These are phyloP conservation scores for Ennomos erosarius DNA, from an alignment of 2,888 invertebrate species.

Conservation along the genomic window DNA sequence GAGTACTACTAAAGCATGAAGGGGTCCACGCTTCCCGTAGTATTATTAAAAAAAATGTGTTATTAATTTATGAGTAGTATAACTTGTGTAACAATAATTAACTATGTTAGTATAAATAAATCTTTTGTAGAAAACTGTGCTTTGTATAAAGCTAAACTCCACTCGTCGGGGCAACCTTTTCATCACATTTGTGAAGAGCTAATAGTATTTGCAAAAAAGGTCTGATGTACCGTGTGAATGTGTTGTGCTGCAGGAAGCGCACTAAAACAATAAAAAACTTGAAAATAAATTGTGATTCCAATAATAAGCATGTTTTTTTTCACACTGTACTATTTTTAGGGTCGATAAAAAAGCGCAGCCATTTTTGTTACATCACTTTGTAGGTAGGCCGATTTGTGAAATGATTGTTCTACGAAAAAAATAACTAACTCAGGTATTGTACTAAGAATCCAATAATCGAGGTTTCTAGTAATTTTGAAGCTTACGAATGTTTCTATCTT, in stretches of 20 bases:
- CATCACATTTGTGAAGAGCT: constrained; percentile 3
- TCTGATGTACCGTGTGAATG: constrained; percentile 1
- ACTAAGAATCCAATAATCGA: no score
- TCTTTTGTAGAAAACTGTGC: constrained; percentile 22
- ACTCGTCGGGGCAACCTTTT: constrained; percentile 11
- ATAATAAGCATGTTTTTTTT: constrained; percentile 5
- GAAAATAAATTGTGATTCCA: constrained; percentile 31
- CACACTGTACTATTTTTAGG: neutral
- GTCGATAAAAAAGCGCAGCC: no score
- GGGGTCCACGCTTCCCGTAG: constrained; percentile 58
- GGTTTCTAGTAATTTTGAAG: no score
- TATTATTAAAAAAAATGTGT: constrained; percentile 75
- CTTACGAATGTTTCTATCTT: no score
- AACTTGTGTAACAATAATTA: constrained; percentile 57
- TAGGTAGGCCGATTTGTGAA: no score
- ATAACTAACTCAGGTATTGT: no score
- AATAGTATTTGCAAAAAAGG: neutral
- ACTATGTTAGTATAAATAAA: constrained; percentile 49
- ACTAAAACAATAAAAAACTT: constrained; percentile 21
- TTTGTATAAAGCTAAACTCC: constrained; percentile 14
- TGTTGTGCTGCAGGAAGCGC: constrained; percentile 19
- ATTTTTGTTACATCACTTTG: no score
- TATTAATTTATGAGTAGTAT: constrained; percentile 78
- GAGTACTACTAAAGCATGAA: constrained; percentile 22
- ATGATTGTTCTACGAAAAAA: no score